Percentiles rank a stretch among this genome's conserved stretches.
phyloP scores from a whole-genome alignment of 30 jellyfish, hydroid and myxozoan species.

The Phacellophora camtschatica region DNA sequence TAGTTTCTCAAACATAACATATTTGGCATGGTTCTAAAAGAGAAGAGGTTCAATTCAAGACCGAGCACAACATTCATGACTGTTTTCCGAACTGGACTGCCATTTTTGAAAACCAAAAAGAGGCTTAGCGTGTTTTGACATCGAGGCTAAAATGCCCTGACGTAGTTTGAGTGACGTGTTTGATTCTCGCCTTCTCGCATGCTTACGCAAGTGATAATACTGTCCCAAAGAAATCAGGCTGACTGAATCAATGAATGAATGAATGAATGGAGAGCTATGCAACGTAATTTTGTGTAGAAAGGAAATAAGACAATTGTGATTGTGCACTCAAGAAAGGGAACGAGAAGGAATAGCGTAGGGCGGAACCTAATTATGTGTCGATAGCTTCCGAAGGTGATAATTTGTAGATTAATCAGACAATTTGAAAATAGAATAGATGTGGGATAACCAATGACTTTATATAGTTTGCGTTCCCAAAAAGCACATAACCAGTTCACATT shows the following conservation, averaged over 20 bases:
- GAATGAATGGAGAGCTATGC: not conserved
- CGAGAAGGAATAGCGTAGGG: not conserved
- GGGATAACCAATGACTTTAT: not conserved
- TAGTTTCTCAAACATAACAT: not conserved
- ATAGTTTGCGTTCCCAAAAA: slow-evolving; percentile 10
- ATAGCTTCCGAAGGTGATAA: slow-evolving; percentile 16
- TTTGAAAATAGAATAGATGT: not conserved
- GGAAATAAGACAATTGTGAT: slow-evolving; percentile 3
- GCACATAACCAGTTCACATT: not conserved
- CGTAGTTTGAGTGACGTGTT: not conserved
- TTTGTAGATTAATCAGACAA: slow-evolving; percentile 4
- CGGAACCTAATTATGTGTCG: slow-evolving; percentile 20
- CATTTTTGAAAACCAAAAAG: not conserved
- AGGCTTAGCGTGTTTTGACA: not conserved
- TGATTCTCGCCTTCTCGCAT: not conserved
- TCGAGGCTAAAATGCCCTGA: not conserved
- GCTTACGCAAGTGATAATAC: not conserved
- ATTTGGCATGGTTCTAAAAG: not conserved
- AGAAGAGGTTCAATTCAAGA: not conserved
- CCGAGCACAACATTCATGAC: not conserved
- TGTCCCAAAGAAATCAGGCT: not conserved
- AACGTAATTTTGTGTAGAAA: not conserved
- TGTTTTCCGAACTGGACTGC: not conserved
- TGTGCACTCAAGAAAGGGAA: slow-evolving; percentile 12
- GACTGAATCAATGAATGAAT: not conserved